Percentiles rank a stretch among this genome's conserved stretches.
These are phyloP conservation scores for Symphodus melops DNA, from an alignment of 2,113 vertebrate species.

Conservation along the genomic window DNA sequence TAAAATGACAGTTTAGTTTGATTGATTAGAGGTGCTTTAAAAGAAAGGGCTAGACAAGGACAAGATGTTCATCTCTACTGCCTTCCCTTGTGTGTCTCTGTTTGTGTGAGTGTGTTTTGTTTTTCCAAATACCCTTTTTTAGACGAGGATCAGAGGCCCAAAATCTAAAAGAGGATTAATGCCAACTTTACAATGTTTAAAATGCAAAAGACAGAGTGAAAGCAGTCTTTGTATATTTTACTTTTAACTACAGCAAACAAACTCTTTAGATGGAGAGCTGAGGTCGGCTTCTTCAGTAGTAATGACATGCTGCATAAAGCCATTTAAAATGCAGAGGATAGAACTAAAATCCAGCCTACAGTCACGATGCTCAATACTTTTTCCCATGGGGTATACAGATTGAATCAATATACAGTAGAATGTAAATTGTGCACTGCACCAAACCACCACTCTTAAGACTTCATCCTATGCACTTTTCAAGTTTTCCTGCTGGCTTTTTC, in stretches of 20 bases:
- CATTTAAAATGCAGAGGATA: slow-evolving; percentile 76
- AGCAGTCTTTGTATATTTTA: slow-evolving; percentile 26
- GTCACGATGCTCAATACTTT: slow-evolving; percentile 73
- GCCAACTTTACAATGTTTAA: not conserved
- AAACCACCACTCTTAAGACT: slow-evolving; percentile 65
- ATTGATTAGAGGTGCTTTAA: slow-evolving; percentile 35
- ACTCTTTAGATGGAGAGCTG: slow-evolving; percentile 51
- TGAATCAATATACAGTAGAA: slow-evolving; percentile 81
- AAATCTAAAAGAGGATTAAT: not conserved
- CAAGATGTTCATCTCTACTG: slow-evolving; percentile 17
- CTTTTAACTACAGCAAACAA: slow-evolving; percentile 56
- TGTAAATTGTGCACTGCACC: slow-evolving; percentile 83
- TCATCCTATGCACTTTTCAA: slow-evolving; percentile 43
- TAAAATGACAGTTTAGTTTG: slow-evolving; percentile 6
- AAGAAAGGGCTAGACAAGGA: slow-evolving; percentile 35
- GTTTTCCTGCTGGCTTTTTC: slow-evolving; percentile 53
- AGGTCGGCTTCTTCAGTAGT: slow-evolving; percentile 58
- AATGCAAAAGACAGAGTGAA: slow-evolving; percentile 1
- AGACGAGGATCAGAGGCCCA: slow-evolving; percentile 2
- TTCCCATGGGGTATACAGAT: slow-evolving; percentile 70
- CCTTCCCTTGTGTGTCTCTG: not conserved
- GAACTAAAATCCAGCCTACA: slow-evolving; percentile 72
- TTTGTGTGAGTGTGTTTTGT: slow-evolving; percentile 5
- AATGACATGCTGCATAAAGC: slow-evolving; percentile 75
- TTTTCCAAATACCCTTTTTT: not conserved